phyloP scores from a whole-genome alignment of 2,113 vertebrate species.

The Delphinus delphis region DNA sequence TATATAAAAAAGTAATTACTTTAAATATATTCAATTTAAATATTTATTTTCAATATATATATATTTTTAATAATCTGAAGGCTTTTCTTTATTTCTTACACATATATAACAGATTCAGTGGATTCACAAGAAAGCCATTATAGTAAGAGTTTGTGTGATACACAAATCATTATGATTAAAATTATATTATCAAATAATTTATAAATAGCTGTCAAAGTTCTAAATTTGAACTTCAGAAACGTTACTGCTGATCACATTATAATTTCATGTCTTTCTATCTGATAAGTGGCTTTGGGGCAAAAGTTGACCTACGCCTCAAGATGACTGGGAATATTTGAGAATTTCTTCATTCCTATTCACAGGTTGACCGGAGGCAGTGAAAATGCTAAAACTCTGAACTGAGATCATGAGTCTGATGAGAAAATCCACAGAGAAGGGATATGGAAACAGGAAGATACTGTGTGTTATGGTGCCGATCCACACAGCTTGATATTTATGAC shows the following conservation, averaged over 20 bases:
- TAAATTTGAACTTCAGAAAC: slow-evolving; percentile 17
- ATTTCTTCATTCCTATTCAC: background rate
- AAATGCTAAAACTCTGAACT: background rate
- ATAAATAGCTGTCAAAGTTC: background rate
- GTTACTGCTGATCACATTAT: background rate
- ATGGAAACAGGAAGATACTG: background rate
- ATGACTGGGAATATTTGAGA: background rate
- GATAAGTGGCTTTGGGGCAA: background rate
- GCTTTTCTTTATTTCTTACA: background rate
- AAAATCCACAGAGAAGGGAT: slow-evolving; percentile 1
- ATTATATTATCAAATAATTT: slow-evolving; percentile 32
- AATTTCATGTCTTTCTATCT: background rate
- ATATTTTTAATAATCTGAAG: slow-evolving; percentile 31
- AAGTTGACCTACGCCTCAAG: background rate
- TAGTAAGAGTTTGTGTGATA: background rate
- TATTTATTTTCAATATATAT: background rate
- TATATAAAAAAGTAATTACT: slow-evolving; percentile 39
- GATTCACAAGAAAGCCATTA: background rate
- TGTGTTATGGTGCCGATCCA: background rate
- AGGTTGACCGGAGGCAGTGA: background rate
- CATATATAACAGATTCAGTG: background rate
- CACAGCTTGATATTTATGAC: background rate
- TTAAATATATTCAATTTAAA: slow-evolving; percentile 8
- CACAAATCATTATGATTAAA: background rate
- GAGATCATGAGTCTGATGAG: background rate